Evolutionary conservation across 64 coral and sea anemone genomes (phyloP).

Genomic region (Montipora efflorescens): DNA sequence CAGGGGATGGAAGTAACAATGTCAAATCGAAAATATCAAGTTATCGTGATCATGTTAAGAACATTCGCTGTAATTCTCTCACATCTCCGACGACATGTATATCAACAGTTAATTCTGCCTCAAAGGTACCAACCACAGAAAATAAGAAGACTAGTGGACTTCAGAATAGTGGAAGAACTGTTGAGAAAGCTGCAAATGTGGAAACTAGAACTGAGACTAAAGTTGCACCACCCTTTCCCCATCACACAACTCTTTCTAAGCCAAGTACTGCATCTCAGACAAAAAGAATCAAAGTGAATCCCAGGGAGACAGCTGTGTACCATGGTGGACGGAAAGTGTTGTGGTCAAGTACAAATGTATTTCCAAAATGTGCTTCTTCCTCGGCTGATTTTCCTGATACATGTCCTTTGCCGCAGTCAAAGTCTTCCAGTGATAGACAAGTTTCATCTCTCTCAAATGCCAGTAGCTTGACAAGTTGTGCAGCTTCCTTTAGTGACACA

Average conservation of each 20-base stretch:
- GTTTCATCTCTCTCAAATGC: not conserved
- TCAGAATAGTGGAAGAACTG: not conserved
- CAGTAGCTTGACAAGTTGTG: not conserved
- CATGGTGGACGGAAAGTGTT: slow-evolving; percentile 20
- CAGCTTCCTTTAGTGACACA: not conserved
- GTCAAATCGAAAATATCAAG: not conserved
- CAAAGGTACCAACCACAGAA: not conserved
- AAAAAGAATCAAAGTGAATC: not conserved
- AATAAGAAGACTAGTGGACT: not conserved
- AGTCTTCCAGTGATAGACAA: not conserved
- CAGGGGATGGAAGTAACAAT: not conserved
- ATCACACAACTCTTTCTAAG: not conserved
- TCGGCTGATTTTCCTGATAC: not conserved
- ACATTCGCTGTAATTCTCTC: slow-evolving; percentile 35
- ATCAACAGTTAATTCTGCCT: slow-evolving; percentile 16
- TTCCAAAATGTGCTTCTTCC: not conserved
- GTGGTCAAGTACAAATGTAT: slow-evolving; percentile 41
- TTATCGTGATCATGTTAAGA: slow-evolving; percentile 49
- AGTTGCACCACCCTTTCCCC: not conserved
- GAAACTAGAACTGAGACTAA: not conserved
- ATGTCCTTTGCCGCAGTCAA: not conserved
- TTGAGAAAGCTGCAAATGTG: not conserved
- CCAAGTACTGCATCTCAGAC: not conserved
- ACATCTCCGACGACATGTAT: not conserved
- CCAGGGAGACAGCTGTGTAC: not conserved